phyloP scores from a whole-genome alignment of 2,113 vertebrate species.

The Hemiscyllium ocellatum region DNA sequence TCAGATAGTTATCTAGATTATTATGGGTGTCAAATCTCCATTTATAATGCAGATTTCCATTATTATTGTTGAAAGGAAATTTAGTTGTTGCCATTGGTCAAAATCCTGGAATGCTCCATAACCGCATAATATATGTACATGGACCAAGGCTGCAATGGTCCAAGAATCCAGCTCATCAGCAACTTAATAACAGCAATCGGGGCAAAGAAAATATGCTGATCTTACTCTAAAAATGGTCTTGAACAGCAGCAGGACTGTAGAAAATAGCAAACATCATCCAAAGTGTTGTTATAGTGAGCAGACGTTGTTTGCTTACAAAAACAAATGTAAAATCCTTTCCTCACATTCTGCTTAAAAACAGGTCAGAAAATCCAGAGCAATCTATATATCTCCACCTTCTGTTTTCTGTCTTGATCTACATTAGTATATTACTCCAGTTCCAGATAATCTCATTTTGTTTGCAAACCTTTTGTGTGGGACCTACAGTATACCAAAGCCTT shows the following conservation, averaged over 20 bases:
- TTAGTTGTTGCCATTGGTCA: background rate
- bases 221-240: background rate
- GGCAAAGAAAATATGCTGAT: no score
- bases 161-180: no score
- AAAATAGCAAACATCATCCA: background rate
- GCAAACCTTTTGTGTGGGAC: no score
- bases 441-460: no score
- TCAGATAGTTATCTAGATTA: background rate
- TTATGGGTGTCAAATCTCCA: background rate
- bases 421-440: no score
- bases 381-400: no score
- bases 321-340: background rate
- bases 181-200: no score
- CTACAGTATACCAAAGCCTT: background rate
- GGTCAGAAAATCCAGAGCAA: background rate
- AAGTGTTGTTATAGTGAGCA: background rate
- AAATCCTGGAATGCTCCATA: no score
- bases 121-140: no score
- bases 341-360: background rate
- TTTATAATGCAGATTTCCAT: background rate
- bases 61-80: background rate
- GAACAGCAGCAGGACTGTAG: background rate
- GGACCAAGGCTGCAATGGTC: no score
- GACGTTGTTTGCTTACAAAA: background rate
- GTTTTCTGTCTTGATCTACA: no score